These are phyloP conservation scores for Taurulus bubalis DNA, from an alignment of 2,113 vertebrate species.

Conservation along the genomic window DNA sequence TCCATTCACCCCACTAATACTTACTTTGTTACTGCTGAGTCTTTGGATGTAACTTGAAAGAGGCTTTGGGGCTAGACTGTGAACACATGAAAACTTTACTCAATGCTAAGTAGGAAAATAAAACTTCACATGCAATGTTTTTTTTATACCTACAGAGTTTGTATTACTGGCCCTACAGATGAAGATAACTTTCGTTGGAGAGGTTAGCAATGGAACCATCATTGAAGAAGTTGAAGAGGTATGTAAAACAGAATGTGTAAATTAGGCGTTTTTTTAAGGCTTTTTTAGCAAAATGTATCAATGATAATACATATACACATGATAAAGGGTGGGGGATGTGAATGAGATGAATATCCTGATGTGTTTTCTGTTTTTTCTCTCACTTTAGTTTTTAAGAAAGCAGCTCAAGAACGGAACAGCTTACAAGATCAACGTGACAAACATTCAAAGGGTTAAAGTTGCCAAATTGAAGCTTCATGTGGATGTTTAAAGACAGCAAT, in stretches of 20 bases:
- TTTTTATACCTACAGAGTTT: neutral
- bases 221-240: conserved; percentile 34
- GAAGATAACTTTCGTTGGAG: conserved; percentile 15
- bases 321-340: neutral
- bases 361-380: conserved; percentile 18
- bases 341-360: neutral
- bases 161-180: conserved; percentile 16
- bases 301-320: neutral
- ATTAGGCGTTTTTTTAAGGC: neutral
- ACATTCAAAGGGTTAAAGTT: neutral
- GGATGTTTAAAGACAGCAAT: neutral
- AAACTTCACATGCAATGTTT: neutral
- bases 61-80: neutral
- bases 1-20: neutral
- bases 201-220: conserved; percentile 40
- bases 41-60: neutral
- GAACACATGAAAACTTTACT: neutral
- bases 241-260: neutral
- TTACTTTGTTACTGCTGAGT: neutral
- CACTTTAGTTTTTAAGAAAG: conserved; percentile 43
- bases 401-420: conserved; percentile 40
- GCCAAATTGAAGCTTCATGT: neutral
- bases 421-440: neutral
- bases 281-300: neutral
- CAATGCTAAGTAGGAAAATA: neutral